These are phyloP conservation scores for Saimiri boliviensis DNA, from an alignment of 2,113 vertebrate genomes.

Conservation along the genomic window DNA sequence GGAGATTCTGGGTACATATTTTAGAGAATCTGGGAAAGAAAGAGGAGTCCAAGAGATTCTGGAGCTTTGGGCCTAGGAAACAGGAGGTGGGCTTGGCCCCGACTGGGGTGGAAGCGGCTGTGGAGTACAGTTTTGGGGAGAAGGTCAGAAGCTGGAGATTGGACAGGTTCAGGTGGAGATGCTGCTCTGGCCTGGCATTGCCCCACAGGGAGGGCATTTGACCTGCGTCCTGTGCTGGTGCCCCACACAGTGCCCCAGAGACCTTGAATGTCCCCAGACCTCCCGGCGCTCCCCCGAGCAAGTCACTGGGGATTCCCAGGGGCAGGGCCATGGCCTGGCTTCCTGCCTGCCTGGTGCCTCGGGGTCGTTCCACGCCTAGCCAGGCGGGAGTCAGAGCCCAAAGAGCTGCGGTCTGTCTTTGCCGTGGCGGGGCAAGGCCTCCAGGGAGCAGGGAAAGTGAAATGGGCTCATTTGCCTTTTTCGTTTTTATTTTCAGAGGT, in stretches of 20 bases:
- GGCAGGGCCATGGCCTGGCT: background rate
- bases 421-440: background rate
- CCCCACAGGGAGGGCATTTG: rapidly evolving
- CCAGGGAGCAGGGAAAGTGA: conserved; percentile 54
- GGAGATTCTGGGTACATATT: rapidly evolving
- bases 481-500: background rate
- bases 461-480: conserved; percentile 46
- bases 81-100: rapidly evolving
- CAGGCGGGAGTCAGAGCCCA: background rate
- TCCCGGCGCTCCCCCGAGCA: background rate
- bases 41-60: background rate
- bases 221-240: background rate
- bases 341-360: background rate
- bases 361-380: background rate
- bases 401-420: rapidly evolving
- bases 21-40: background rate
- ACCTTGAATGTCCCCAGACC: background rate
- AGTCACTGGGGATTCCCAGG: background rate
- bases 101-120: background rate
- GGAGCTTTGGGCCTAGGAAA: background rate
- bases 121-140: rapidly evolving
- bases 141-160: rapidly evolving
- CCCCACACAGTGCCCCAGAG: background rate
- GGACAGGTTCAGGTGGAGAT: background rate
- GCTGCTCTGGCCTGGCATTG: rapidly evolving